phyloP scores from a whole-genome alignment of 2,888 invertebrate species.

The Lasioglossum vierecki region DNA sequence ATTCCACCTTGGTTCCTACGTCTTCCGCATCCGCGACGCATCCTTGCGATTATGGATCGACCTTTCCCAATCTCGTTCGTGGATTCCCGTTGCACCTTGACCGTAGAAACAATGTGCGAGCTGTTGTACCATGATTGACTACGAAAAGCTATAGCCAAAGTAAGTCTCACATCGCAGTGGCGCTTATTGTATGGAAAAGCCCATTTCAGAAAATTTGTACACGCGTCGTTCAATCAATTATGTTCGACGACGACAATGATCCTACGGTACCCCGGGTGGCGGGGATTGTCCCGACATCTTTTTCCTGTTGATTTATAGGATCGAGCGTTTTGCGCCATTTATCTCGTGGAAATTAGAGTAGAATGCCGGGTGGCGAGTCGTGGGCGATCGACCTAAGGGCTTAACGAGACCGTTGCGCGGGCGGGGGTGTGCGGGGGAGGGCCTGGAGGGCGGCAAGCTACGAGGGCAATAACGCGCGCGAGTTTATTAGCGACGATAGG shows the following conservation, averaged over 20 bases:
- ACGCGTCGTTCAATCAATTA: not conserved
- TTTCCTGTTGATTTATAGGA: slow-evolving; percentile 26
- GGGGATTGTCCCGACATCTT: not conserved
- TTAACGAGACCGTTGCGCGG: not conserved
- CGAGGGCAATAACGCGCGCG: slow-evolving; percentile 55
- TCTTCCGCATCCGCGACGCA: not conserved
- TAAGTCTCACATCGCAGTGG: not conserved
- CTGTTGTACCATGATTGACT: not conserved
- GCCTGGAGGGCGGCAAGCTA: not conserved
- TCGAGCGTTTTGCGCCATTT: slow-evolving; percentile 18
- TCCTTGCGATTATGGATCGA: not conserved
- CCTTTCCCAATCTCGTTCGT: not conserved
- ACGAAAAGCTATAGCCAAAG: not conserved
- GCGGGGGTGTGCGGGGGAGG: not conserved
- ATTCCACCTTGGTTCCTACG: not conserved
- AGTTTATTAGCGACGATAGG: slow-evolving; percentile 63
- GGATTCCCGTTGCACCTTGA: not conserved
- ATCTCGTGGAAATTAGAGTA: not conserved
- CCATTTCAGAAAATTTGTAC: too few relatives aligned
- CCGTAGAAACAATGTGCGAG: not conserved
- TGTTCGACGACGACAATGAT: not conserved
- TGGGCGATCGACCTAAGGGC: not conserved
- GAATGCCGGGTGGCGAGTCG: not conserved
- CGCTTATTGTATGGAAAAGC: too few relatives aligned
- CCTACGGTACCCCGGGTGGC: not conserved